phyloP scores from a whole-genome alignment of 2,888 invertebrate species.

The Trachelus tabidus region DNA sequence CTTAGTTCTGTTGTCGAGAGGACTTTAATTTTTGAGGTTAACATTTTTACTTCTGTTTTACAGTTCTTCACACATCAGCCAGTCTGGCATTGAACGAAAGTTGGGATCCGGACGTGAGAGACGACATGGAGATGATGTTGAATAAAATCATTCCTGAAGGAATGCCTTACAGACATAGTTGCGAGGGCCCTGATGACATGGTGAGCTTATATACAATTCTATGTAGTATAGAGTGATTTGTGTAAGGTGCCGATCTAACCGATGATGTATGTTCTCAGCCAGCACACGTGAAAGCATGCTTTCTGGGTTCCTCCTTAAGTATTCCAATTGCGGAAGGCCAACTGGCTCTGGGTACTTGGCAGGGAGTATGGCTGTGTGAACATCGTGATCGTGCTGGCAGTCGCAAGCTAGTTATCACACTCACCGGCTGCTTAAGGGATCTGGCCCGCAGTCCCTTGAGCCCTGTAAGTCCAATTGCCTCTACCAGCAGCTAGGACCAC shows the following conservation, averaged over 20 bases:
- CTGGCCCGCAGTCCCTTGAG: conserved; percentile 88
- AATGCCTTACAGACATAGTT: conserved; percentile 94
- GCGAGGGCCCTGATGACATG: conserved; percentile 99
- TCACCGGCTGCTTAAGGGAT: conserved; percentile 91
- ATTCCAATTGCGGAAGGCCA: conserved; percentile 97
- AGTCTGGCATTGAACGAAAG: conserved; percentile 97
- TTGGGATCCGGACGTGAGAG: conserved; percentile 97
- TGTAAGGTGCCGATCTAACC: background rate
- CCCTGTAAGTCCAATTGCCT: conserved; percentile 86
- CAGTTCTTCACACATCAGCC: conserved; percentile 97
- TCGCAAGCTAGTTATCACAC: conserved; percentile 87
- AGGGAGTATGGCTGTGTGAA: conserved; percentile 98
- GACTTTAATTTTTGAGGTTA: background rate
- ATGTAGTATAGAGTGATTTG: background rate
- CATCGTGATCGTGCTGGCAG: conserved; percentile 96
- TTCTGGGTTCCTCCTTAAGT: conserved; percentile 93
- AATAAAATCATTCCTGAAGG: conserved; percentile 99
- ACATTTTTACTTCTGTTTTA: background rate
- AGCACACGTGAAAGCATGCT: conserved; percentile 96
- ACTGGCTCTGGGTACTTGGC: conserved; percentile 96
- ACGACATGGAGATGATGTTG: conserved; percentile 99
- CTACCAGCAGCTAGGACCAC: conserved; percentile 92
- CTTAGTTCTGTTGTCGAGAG: background rate
- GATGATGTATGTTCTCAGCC: conserved; percentile 74
- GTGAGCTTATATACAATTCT: conserved; percentile 69